phyloP scores from a whole-genome alignment of 1,140 invertebrate species.

The Heliconius himera region DNA sequence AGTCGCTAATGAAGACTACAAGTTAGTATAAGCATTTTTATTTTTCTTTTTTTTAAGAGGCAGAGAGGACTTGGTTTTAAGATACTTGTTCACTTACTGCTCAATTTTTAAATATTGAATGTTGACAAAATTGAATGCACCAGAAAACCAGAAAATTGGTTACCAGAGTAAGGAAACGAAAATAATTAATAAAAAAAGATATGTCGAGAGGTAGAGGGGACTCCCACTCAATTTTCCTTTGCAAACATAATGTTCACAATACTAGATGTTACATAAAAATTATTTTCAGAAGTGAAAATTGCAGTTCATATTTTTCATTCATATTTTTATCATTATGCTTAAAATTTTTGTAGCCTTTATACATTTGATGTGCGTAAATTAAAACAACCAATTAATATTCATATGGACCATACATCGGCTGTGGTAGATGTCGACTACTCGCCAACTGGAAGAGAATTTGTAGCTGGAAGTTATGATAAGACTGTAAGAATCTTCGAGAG shows the following conservation, averaged over 20 bases:
- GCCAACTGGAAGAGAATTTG: conserved; percentile 98
- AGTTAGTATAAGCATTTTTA: conserved; percentile 84
- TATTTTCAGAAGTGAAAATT: neutral
- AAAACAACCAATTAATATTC: conserved; percentile 91
- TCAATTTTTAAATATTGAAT: too few relatives aligned
- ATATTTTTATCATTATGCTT: neutral
- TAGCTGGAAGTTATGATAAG: conserved; percentile 98
- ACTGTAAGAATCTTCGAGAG: conserved; percentile 95
- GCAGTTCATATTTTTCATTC: too few relatives aligned
- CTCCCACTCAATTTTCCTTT: too few relatives aligned
- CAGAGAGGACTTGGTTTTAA: too few relatives aligned
- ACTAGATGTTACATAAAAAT: too few relatives aligned
- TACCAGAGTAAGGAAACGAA: too few relatives aligned
- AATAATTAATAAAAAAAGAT: too few relatives aligned
- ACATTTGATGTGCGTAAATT: conserved; percentile 97
- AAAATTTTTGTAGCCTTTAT: conserved; percentile 88
- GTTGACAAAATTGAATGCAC: too few relatives aligned
- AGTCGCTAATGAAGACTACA: conserved; percentile 98
- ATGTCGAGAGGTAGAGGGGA: too few relatives aligned
- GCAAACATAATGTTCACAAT: too few relatives aligned
- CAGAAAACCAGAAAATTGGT: too few relatives aligned
- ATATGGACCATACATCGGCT: conserved; percentile 96
- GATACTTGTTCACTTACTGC: too few relatives aligned
- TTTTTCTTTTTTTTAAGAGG: neutral
- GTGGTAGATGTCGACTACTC: conserved; percentile 98